Evolutionary conservation across 2,797 vertebrate genomes (phyloP).

Genomic region (Tenualosa thibaudeaui): DNA sequence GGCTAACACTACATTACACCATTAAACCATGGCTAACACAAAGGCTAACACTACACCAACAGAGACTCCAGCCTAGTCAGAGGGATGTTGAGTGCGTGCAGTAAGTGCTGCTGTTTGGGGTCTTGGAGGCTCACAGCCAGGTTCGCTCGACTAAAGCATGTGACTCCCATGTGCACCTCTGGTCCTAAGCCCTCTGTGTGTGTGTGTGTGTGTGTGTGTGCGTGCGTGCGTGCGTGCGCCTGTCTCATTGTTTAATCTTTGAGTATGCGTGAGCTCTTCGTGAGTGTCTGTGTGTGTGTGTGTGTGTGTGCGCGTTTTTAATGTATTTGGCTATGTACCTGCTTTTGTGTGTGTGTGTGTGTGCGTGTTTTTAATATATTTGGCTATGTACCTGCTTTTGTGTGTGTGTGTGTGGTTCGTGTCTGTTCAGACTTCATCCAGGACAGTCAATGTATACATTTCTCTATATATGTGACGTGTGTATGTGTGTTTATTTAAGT

Average conservation of each 20-base stretch:
- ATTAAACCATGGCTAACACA: too few species aligned
- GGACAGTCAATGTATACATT: not conserved
- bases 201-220: constrained; percentile 33
- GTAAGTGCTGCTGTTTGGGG: not conserved
- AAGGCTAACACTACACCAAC: not conserved
- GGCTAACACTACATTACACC: too few species aligned
- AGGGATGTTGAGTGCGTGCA: not conserved
- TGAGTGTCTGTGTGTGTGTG: not conserved
- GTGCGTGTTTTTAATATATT: constrained; percentile 48
- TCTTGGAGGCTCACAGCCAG: not conserved
- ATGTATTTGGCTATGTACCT: not conserved
- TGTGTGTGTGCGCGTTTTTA: constrained; percentile 34
- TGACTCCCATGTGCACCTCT: constrained; percentile 75
- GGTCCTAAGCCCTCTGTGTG: constrained; percentile 74
- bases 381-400: not conserved
- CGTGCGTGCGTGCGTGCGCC: not conserved
- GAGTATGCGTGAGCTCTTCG: too few species aligned
- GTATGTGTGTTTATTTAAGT: not conserved
- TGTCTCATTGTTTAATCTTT: too few species aligned
- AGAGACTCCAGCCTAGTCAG: not conserved
- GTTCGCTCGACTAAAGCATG: constrained; percentile 55
- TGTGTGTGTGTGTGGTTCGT: not conserved
- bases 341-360: not conserved
- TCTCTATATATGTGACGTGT: not conserved
- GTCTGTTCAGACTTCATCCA: not conserved